Base-by-base conservation (phyloP, 2,888 invertebrate species). In the Polydrusus tereticollis region DNA sequence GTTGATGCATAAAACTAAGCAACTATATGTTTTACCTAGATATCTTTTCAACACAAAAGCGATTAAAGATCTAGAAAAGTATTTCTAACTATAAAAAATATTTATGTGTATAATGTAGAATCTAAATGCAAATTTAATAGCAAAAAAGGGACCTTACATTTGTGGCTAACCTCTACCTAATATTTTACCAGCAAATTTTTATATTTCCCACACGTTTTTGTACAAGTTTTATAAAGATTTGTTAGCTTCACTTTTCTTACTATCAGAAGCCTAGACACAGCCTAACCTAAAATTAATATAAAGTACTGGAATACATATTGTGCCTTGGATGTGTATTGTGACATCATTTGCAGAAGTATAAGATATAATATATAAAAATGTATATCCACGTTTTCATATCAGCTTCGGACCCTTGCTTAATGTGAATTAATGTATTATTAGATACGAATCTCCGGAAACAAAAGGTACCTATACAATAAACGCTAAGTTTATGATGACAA, bases 271-370 rank as follows among this genome's bases (percentile, higher is more conserved):
- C 33, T 57, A 57, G 65, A 57, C 65, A 18, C 50, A 43, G 21
- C n/a, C 12, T 21, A 41, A 58, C 18, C 14, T 62, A 50, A 64
- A 59, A 72, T 66, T 71, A 33, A 75, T 73, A 55, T 60, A 73
- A 78, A 82, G 82, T 83, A 83, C 84, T 84, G 83, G 83, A 84
- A 84, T 84, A 84, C 84, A 84, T 80, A 79, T 82, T 82, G 84
- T 84, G 84, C 84, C 84, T 84, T 84, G 82, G 66, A 82, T 81
- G 82, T 82, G 82, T 82, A 82, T 83, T 81, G 82, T 80, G 81
- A 83, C 78, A 79, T 80, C 71, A 78, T 80, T 80, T 80, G 78
- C 80, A 78, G 74, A 76, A 43, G 41, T 66, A 69, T 64, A 69
- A 62, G 38, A 57, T 72, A 72, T 63, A 21, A 33, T 69, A 52